phyloP scores from a whole-genome alignment of 2,888 invertebrate genomes.

The Ferrisia virgata region DNA sequence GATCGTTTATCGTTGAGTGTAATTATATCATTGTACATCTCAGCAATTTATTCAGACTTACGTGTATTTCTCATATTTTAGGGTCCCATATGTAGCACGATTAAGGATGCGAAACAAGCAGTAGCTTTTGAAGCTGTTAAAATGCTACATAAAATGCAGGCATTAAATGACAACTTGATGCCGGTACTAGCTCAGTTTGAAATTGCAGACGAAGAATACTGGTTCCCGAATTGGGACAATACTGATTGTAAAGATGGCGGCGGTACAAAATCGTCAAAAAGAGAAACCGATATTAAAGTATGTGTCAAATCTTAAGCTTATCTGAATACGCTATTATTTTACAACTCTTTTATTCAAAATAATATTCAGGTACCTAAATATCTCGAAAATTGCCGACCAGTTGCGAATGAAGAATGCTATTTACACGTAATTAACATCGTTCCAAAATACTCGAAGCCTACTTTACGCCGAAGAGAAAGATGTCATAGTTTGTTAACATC shows the following conservation, averaged over 20 bases:
- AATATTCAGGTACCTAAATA: conserved; percentile 57
- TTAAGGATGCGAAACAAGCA: conserved; percentile 72
- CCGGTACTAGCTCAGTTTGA: conserved; percentile 57
- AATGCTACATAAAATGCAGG: conserved; percentile 66
- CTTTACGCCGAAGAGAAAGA: conserved; percentile 56
- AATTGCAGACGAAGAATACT: conserved; percentile 55
- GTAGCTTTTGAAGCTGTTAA: conserved; percentile 77
- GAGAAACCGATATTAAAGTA: neutral
- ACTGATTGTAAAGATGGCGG: conserved; percentile 52
- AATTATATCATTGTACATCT: no score
- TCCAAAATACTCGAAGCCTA: conserved; percentile 57
- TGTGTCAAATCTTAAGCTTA: no score
- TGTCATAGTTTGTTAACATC: conserved; percentile 59
- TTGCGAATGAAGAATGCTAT: conserved; percentile 53
- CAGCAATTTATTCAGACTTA: neutral
- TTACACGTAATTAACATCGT: conserved; percentile 62
- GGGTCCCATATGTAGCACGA: conserved; percentile 60
- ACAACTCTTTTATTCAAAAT: neutral
- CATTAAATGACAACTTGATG: conserved; percentile 68
- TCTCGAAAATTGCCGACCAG: conserved; percentile 54
- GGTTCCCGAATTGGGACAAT: conserved; percentile 65
- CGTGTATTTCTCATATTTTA: conserved; percentile 51
- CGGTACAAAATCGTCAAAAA: conserved; percentile 49
- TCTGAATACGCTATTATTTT: neutral
- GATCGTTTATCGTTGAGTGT: neutral